A percentile compares a stretch with the other conserved stretches of the same genome.
Evolutionary conservation across 2,888 invertebrate genomes (phyloP).

Genomic region (Oxytorus armatus): DNA sequence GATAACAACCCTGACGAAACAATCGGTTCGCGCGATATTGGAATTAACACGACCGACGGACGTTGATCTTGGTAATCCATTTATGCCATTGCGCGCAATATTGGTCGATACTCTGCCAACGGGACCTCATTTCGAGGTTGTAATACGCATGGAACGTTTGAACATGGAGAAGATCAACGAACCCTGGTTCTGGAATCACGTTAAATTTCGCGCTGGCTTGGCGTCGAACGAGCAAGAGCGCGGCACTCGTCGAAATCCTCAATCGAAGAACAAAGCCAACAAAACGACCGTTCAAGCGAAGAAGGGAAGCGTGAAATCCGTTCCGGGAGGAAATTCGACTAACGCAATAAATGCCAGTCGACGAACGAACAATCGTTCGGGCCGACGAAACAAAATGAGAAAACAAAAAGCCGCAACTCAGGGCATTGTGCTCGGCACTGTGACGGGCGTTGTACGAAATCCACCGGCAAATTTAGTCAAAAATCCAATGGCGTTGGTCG

Average conservation of each 20-base stretch:
- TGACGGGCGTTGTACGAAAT: conserved; percentile 61
- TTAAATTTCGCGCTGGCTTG: conserved; percentile 52
- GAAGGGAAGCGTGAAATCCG: conserved; percentile 22
- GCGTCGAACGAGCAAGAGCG: conserved; percentile 21
- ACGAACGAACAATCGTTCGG: conserved; percentile 47
- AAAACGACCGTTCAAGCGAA: conserved; percentile 28
- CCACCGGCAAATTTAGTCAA: conserved; percentile 25
- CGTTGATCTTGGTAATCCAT: conserved; percentile 77
- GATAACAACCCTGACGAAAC: conserved; percentile 82
- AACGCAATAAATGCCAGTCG: conserved; percentile 14
- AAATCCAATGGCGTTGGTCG: conserved; percentile 29
- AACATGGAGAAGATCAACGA: conserved; percentile 75
- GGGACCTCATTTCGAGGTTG: conserved; percentile 81
- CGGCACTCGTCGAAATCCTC: conserved; percentile 36
- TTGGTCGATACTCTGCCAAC: conserved; percentile 81
- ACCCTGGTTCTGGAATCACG: conserved; percentile 66
- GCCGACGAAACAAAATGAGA: conserved; percentile 44
- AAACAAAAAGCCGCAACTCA: conserved; percentile 46
- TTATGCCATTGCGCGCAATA: conserved; percentile 80
- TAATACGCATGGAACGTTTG: conserved; percentile 81
- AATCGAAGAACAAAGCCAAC: conserved; percentile 5
- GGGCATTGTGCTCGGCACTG: conserved; percentile 44
- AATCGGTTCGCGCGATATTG: conserved; percentile 82
- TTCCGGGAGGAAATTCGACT: neutral
- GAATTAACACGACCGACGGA: conserved; percentile 80